Percentiles rank a stretch among this genome's conserved stretches.
phyloP scores from a whole-genome alignment of 2,113 vertebrate genomes.

The Chaenogobius annularis region DNA sequence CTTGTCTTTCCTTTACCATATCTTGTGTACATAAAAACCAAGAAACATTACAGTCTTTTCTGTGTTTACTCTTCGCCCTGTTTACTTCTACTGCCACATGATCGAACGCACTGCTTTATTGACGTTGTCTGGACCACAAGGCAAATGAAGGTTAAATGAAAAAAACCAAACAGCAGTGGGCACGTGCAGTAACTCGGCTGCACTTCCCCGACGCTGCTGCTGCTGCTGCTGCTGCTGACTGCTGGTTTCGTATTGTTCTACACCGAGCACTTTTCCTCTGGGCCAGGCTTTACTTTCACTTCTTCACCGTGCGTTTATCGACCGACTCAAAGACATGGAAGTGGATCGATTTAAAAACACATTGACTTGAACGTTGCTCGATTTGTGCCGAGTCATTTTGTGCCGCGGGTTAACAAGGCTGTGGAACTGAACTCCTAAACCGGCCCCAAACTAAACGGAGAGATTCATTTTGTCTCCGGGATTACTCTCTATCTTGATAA shows the following conservation, averaged over 20 bases:
- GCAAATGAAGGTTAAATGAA: not conserved
- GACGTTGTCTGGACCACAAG: not conserved
- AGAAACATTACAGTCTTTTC: not conserved
- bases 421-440: too few species aligned
- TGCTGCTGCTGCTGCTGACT: not conserved
- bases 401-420: not conserved
- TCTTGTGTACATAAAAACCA: not conserved
- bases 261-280: too few species aligned
- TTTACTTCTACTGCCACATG: not conserved
- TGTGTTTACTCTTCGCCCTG: not conserved
- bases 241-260: not conserved
- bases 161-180: not conserved
- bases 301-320: not conserved
- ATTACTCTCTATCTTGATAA: too few species aligned
- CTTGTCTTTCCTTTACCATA: too few species aligned
- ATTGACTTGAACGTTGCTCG: too few species aligned
- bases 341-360: too few species aligned
- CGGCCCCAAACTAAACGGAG: too few species aligned
- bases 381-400: too few species aligned
- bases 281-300: conserved; percentile 12
- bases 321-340: not conserved
- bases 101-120: not conserved
- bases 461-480: too few species aligned
- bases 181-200: not conserved
- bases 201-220: not conserved